Base-by-base conservation (phyloP, 2,113 vertebrate species). In the Picathartes gymnocephalus region DNA sequence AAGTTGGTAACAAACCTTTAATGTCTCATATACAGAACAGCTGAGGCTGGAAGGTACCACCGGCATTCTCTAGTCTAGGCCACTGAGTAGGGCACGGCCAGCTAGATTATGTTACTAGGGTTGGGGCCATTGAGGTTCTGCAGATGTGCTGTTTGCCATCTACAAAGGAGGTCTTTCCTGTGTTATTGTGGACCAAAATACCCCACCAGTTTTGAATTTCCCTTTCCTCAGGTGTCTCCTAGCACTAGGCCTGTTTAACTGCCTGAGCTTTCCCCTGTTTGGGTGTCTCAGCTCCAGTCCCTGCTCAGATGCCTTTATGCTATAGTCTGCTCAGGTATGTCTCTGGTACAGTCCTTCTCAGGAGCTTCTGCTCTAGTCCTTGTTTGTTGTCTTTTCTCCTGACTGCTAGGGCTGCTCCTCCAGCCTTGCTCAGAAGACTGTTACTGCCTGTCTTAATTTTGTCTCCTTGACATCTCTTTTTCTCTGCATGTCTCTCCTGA, bases 181-280 rank as follows among this genome's bases (percentile, higher is more conserved):
- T 21, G 4, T 53, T n/a, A 21, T 24, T 11, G 17, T 10, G 8
- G 40, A n/a, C 11, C 4, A 31, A 45, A 80, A 62, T 35, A 39
- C 0, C 1, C 4, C 13, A 48, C 5, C 18, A 44, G 8, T 65
- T 76, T 56, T 50, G 33, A 76, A 19, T 42, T 22, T 42, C 30
- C 6, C 10, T 61, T 51, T 84, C 16, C 22, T 60, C 23, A 39
- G 45, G 10, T 14, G 18, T 48, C 2, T 39, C 15, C 35, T 44
- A 28, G 15, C 15, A 35, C 10, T 21, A 65, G 28, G 4, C 15
- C 21, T 31, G 6, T 51, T 50, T 61, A 21, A 24, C 18, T 40
- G 33, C 10, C 44, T 61, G 7, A 56, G 12, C 28, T 48, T 33
- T 70, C 6, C 7, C 14, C 20, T 0, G 0, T 37, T 53, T 53